Evolutionary conservation across 2,888 invertebrate genomes (phyloP), one percentile per base, ranked within the genome.

Genomic region (Euspilapteryx auroguttella): DNA sequence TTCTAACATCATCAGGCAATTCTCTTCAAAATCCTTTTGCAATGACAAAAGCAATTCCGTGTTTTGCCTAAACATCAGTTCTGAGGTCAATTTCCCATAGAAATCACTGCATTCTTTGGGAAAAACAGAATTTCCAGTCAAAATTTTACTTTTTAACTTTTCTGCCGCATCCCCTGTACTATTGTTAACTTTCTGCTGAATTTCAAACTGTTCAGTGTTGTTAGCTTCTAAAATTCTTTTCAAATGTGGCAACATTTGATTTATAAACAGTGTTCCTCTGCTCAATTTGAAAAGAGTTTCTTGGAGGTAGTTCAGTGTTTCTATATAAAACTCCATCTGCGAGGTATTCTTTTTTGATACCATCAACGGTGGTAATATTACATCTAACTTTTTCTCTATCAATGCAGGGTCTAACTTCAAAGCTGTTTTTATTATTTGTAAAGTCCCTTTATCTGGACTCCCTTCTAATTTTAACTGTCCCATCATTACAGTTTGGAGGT

Each of bases 61-160:
- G 39, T 62, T 73, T 34, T 76, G 75, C 30, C 76, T 55, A 21
- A 71, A 75, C 66, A 75, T 62, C 14, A 77, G 38, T 32, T 76
- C 73, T 0, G 63, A 61, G 3, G 66, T 66, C 29, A 65, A 39
- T 32, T 51, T 65, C 2, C 76, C 77, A 47, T 61, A 77, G 10
- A 46, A 37, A 28, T 58, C 47, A 1, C 66, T 41, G 49, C 68
- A 62, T 32, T 58, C 49, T 22, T 42, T 21, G 2, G 75, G 71
- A 32, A 77, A 56, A 8, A 77, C 32, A 39, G 75, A 73, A 31
- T 37, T 35, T 2, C 55, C 57, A 2, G 41, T 50, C n/a, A 73
- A 47, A 14, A 66, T 44, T 48, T 68, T 71, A 30, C 32, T 49
- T 29, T 38, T 46, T 1, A 56, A 31, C 32, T 63, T 66, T 9